phyloP scores from a whole-genome alignment of 2,888 invertebrate genomes.

The Rhogogaster chlorosoma region DNA sequence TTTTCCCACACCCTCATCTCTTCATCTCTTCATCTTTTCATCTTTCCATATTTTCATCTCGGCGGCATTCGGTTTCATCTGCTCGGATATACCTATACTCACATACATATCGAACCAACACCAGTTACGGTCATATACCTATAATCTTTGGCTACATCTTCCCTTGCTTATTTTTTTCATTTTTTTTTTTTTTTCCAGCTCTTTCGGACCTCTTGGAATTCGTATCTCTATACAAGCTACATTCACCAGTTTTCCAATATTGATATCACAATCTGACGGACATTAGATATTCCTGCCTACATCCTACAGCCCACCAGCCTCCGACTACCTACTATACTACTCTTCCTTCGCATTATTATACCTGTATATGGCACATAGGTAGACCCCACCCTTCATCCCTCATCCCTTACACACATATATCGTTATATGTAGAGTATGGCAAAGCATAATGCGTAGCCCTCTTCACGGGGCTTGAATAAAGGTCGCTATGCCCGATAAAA shows the following conservation, averaged over 20 bases:
- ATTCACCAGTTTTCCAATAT: conserved; percentile 41
- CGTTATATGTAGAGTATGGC: conserved; percentile 5
- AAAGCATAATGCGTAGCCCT: conserved; percentile 28
- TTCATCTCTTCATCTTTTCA: not conserved
- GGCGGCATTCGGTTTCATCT: not conserved
- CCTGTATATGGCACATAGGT: not conserved
- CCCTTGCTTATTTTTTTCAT: not conserved
- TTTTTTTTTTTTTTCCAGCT: not conserved
- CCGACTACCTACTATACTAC: not conserved
- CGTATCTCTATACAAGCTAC: not conserved
- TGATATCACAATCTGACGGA: conserved; percentile 41
- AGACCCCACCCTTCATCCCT: not conserved
- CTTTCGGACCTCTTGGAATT: not conserved
- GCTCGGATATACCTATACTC: not conserved
- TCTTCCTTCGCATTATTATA: not conserved
- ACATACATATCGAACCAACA: not conserved
- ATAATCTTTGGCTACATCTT: not conserved
- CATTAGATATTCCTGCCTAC: conserved; percentile 30
- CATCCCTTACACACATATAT: not conserved
- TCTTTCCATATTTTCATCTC: not conserved
- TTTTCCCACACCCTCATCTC: not conserved
- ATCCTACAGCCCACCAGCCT: not conserved
- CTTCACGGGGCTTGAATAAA: conserved; percentile 35
- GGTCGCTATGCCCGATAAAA: conserved; percentile 41
- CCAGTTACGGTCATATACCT: not conserved